These are phyloP conservation scores for Pterois miles DNA, from an alignment of 2,797 vertebrate genomes.

Conservation along the genomic window DNA sequence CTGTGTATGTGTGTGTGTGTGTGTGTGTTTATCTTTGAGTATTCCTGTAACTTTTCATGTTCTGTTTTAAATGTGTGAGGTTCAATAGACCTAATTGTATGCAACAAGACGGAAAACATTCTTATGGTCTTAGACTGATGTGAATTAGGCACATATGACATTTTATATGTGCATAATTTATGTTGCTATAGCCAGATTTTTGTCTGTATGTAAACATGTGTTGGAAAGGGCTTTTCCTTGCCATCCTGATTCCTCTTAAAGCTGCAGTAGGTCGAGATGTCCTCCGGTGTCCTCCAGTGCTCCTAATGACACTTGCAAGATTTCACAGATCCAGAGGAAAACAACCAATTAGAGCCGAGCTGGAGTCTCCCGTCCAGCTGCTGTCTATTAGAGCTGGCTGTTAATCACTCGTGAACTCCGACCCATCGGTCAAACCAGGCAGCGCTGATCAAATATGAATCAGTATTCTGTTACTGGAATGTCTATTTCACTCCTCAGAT, in stretches of 20 bases:
- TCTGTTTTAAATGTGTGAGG: not conserved
- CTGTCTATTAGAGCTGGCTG: no score
- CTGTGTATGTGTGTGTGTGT: not conserved
- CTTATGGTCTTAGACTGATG: not conserved
- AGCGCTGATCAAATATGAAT: no score
- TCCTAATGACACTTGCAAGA: no score
- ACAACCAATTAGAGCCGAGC: no score
- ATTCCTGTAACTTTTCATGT: not conserved
- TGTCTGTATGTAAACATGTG: not conserved
- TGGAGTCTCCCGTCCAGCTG: no score
- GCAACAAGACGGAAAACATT: not conserved
- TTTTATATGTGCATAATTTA: conserved; percentile 1
- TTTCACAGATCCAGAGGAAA: no score
- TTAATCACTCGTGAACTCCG: no score
- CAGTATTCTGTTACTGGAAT: no score
- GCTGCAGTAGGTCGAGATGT: no score
- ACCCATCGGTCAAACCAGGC: no score
- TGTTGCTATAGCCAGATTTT: not conserved
- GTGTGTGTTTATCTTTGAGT: not conserved
- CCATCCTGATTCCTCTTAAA: not conserved
- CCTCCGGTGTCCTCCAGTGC: no score
- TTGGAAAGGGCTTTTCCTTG: not conserved
- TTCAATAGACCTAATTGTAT: not conserved
- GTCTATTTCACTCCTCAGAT: no score
- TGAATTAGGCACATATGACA: not conserved